phyloP scores from a whole-genome alignment of 1,140 invertebrate genomes.

The Polyergus mexicanus region DNA sequence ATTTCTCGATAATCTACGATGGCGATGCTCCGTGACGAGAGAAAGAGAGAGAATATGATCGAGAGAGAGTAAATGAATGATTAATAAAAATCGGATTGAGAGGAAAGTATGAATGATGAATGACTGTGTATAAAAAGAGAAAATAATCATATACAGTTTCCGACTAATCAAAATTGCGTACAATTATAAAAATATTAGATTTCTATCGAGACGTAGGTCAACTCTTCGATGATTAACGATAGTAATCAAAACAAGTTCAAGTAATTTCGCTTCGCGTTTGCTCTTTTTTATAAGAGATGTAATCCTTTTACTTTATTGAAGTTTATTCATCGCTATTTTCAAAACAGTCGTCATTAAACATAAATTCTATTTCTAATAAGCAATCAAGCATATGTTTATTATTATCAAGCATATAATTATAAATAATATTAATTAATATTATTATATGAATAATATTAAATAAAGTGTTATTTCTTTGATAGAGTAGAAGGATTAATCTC shows the following conservation, averaged over 20 bases:
- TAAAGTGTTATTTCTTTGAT: background rate
- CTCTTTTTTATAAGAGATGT: constrained; percentile 14
- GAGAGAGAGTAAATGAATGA: constrained; percentile 22
- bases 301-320: background rate
- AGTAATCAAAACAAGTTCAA: constrained; percentile 25
- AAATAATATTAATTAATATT: constrained; percentile 1
- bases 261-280: background rate
- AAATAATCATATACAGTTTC: constrained; percentile 1
- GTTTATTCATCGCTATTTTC: background rate
- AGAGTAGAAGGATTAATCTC: constrained; percentile 9
- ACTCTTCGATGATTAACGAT: background rate
- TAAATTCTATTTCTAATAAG: constrained; percentile 23
- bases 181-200: background rate
- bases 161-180: constrained; percentile 10
- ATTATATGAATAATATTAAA: constrained; percentile 1
- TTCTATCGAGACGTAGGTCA: background rate
- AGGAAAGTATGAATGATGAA: background rate
- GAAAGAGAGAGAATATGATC: background rate
- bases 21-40: background rate
- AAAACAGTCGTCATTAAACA: background rate
- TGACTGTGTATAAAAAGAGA: constrained; percentile 10
- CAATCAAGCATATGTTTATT: background rate
- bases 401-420: background rate
- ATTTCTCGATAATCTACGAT: background rate
- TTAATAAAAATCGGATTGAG: background rate